A percentile compares a stretch with the other conserved stretches of the same genome.
These are phyloP conservation scores for Nyctibius grandis DNA, from an alignment of 2,797 vertebrate species.

Conservation along the genomic window DNA sequence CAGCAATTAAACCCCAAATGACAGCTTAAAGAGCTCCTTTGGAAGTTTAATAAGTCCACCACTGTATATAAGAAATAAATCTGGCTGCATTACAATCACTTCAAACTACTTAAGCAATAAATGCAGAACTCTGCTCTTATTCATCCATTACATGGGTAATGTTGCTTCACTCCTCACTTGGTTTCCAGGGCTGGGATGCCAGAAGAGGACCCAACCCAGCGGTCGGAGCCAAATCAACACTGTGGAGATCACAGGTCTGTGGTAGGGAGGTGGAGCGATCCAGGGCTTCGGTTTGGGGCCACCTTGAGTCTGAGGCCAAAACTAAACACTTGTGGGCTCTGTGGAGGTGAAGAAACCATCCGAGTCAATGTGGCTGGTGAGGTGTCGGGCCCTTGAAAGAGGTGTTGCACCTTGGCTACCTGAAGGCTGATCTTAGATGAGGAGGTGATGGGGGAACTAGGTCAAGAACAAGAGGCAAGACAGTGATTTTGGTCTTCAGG, in stretches of 20 bases:
- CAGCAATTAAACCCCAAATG: not conserved
- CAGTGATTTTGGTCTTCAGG: not conserved
- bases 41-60: not conserved
- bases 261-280: not conserved
- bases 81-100: not conserved
- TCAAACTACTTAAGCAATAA: not conserved
- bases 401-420: not conserved
- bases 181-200: not conserved
- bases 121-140: not conserved
- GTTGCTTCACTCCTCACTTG: not conserved
- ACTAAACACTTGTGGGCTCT: not conserved
- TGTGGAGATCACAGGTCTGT: not conserved
- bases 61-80: not conserved
- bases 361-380: not conserved
- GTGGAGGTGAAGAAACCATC: not conserved
- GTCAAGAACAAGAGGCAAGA: not conserved
- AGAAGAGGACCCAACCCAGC: not conserved
- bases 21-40: not conserved
- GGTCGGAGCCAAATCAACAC: not conserved
- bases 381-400: not conserved
- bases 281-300: not conserved
- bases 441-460: not conserved
- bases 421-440: not conserved
- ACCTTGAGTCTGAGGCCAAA: not conserved
- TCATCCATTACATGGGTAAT: not conserved